A percentile compares a stretch with the other conserved stretches of the same genome.
Conservation (phyloP, 2,888 invertebrate genomes). For the Synanthedon myopaeformis region DNA sequence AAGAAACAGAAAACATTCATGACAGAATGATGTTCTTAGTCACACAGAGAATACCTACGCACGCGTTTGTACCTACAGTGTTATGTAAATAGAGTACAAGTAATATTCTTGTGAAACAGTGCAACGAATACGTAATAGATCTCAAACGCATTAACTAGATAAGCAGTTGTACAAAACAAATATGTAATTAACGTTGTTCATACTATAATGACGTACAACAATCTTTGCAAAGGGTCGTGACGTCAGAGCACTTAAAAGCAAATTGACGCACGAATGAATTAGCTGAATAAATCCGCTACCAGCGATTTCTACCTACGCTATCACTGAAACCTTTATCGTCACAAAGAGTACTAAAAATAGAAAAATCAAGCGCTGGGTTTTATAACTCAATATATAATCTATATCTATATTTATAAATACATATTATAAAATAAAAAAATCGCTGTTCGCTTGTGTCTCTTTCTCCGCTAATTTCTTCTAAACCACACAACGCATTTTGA, state of each 20-base stretch:
- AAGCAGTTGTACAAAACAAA: slow-evolving; percentile 14
- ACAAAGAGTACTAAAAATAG: slow-evolving; percentile 7
- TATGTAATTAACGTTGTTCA: slow-evolving; percentile 17
- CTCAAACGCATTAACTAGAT: neutral
- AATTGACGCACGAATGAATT: slow-evolving; percentile 53
- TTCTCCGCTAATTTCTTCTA: too few relatives aligned
- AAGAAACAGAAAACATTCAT: too few relatives aligned
- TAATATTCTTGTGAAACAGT: neutral
- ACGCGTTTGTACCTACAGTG: too few relatives aligned
- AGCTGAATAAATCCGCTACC: slow-evolving; percentile 20
- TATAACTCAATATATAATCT: too few relatives aligned
- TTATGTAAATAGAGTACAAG: too few relatives aligned
- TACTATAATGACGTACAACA: slow-evolving; percentile 11
- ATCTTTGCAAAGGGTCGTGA: slow-evolving; percentile 29
- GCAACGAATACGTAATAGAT: neutral
- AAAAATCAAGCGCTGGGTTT: neutral
- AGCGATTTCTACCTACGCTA: slow-evolving; percentile 42
- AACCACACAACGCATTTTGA: too few relatives aligned
- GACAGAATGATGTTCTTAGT: too few relatives aligned
- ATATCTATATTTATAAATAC: too few relatives aligned
- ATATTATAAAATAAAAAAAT: too few relatives aligned
- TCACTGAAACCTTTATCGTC: slow-evolving; percentile 32
- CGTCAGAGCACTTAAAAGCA: slow-evolving; percentile 45
- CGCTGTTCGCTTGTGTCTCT: too few relatives aligned
- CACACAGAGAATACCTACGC: too few relatives aligned